Conservation (phyloP, 1,140 invertebrate species). For the Zaprionus ornatus region DNA sequence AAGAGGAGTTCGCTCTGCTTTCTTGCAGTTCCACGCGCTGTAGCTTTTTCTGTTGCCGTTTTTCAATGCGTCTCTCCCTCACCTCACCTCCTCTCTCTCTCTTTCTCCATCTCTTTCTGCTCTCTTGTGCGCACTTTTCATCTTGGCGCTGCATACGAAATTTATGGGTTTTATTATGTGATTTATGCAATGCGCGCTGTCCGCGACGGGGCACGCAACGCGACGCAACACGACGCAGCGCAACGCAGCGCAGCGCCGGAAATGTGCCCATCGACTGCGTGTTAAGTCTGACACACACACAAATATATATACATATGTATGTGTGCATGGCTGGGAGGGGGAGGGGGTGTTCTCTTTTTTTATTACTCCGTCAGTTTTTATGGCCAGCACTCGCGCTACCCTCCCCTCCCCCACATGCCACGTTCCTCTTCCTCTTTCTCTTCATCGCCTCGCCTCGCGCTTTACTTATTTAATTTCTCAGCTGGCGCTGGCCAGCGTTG, state of each 20-base stretch:
- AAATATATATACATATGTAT: constrained; percentile 12
- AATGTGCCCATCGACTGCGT: constrained; percentile 79
- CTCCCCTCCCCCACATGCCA: neutral
- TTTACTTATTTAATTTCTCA: constrained; percentile 80
- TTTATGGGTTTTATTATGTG: constrained; percentile 82
- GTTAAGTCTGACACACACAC: constrained; percentile 67
- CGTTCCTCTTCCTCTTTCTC: too few species aligned
- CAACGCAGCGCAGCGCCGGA: constrained; percentile 63
- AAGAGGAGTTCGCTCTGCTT: neutral
- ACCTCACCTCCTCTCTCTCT: constrained; percentile 8
- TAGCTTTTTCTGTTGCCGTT: constrained; percentile 2
- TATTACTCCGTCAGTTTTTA: constrained; percentile 68
- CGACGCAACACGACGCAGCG: constrained; percentile 8
- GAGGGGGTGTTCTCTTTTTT: constrained; percentile 30
- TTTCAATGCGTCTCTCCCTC: neutral
- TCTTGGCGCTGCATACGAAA: constrained; percentile 70
- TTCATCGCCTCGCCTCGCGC: constrained; percentile 23
- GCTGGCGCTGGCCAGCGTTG: constrained; percentile 40
- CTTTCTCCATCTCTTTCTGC: neutral
- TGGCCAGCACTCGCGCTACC: constrained; percentile 49
- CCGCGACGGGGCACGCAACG: constrained; percentile 52
- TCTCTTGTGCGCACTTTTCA: constrained; percentile 44
- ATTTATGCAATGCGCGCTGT: constrained; percentile 71
- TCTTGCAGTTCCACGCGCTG: neutral
- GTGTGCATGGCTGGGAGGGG: neutral